These are phyloP conservation scores for fruit fly (Drosophila melanogaster) DNA, from an alignment of 1,140 invertebrate genomes.

Conservation along the genomic window Release_6_plus_ISO1_MT NT_033779.5:17807501-17808000, in stretches of 20 bases:
- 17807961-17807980: constrained; percentile 17
- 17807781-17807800: neutral
- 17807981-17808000: constrained; percentile 4
- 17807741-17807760: constrained; percentile 58
- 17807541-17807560: constrained; percentile 17
- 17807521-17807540: constrained; percentile 67
- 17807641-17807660: constrained; percentile 33
- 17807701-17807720: constrained; percentile 55
- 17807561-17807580: constrained; percentile 4
- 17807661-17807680: constrained; percentile 44
- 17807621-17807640: constrained; percentile 17
- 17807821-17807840: constrained; percentile 82
- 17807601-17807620: neutral
- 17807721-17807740: constrained; percentile 32
- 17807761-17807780: constrained; percentile 65
- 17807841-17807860: constrained; percentile 80
- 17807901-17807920: constrained; percentile 44
- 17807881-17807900: constrained; percentile 71
- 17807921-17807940: constrained; percentile 32
- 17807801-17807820: constrained; percentile 41
- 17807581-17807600: constrained; percentile 11
- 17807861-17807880: constrained; percentile 82
- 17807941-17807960: constrained; percentile 64
- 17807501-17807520: constrained; percentile 48
- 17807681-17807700: constrained; percentile 41